A percentile compares a stretch with the other conserved stretches of the same genome.
phyloP scores from a whole-genome alignment of 2,113 vertebrate species.

The Heptranchias perlo region DNA sequence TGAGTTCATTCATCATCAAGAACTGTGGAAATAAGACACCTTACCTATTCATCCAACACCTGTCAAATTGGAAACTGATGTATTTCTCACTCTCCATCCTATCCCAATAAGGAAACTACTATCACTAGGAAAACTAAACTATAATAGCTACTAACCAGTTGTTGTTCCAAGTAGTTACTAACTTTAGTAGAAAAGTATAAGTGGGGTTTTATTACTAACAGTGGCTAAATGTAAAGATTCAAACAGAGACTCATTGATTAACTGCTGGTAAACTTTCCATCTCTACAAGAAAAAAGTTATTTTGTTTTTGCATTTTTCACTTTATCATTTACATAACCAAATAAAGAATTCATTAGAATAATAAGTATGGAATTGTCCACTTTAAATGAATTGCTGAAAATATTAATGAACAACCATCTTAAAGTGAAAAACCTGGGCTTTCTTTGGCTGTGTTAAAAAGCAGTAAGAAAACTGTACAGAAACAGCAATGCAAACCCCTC shows the following conservation, averaged over 20 bases:
- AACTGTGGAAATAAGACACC: conserved; percentile 4
- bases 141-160: conserved; percentile 20
- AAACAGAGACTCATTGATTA: neutral
- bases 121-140: neutral
- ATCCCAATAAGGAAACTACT: neutral
- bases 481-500: neutral
- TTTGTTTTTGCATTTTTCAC: neutral
- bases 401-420: neutral
- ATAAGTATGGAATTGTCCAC: too few species aligned
- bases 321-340: neutral
- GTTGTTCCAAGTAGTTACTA: conserved; percentile 22
- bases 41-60: neutral
- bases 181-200: conserved; percentile 14
- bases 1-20: conserved; percentile 22
- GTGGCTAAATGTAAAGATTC: neutral
- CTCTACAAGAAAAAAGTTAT: neutral
- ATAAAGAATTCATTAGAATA: neutral
- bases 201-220: conserved; percentile 13
- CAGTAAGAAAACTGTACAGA: neutral
- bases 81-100: neutral
- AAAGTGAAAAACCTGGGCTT: neutral
- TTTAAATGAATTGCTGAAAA: neutral
- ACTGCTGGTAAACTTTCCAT: neutral
- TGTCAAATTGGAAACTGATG: conserved; percentile 3
- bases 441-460: neutral